A percentile compares a stretch with the other conserved stretches of the same genome.
phyloP scores from a whole-genome alignment of 2,888 invertebrate genomes.

The Caenorhabditis sulstoni region DNA sequence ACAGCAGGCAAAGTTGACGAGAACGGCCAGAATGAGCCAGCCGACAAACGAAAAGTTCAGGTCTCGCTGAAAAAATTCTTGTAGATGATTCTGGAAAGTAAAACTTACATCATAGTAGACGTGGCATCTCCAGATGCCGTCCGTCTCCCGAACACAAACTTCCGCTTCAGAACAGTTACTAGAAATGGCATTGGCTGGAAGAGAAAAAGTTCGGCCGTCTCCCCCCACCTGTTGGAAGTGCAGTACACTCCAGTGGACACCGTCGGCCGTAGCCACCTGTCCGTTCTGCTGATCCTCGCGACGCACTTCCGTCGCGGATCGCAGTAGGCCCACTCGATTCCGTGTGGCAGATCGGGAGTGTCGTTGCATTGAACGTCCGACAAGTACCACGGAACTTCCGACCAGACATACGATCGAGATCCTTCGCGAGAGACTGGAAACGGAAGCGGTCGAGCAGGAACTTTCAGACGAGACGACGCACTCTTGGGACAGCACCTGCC shows the following conservation, averaged over 20 bases:
- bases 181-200: background rate
- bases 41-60: too few relatives aligned
- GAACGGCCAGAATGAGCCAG: too few relatives aligned
- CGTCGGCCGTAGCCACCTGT: background rate
- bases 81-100: too few relatives aligned
- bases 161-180: constrained; percentile 11
- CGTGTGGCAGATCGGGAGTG: background rate
- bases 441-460: too few relatives aligned
- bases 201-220: background rate
- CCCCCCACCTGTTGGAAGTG: constrained; percentile 13
- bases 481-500: constrained; percentile 20
- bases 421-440: constrained; percentile 5
- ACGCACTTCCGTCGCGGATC: constrained; percentile 5
- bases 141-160: constrained; percentile 12
- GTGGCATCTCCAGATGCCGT: constrained; percentile 6
- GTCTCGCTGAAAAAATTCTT: too few relatives aligned
- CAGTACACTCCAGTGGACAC: background rate
- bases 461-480: background rate
- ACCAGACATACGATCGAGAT: background rate
- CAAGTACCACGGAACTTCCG: constrained; percentile 21
- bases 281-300: background rate
- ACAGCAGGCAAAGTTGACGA: too few relatives aligned
- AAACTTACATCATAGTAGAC: constrained; percentile 26
- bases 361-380: constrained; percentile 1
- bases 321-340: constrained; percentile 17